These are phyloP conservation scores for Nudaria mundana DNA, from an alignment of 2,888 invertebrate genomes.

Conservation along the genomic window DNA sequence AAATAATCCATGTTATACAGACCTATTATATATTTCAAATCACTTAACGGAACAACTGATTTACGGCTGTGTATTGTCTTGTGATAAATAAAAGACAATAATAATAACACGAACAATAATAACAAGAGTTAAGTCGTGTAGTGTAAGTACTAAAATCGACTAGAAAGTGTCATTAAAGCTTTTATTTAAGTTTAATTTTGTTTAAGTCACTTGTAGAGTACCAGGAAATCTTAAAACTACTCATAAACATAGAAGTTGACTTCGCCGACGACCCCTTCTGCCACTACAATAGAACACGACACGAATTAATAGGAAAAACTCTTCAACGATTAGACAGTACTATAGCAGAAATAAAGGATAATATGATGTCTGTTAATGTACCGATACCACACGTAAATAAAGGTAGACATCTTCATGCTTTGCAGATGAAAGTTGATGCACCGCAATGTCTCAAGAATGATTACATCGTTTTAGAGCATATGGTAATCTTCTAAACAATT, in stretches of 20 bases:
- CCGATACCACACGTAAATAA: conserved; percentile 56
- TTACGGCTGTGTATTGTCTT: conserved; percentile 24
- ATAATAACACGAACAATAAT: conserved; percentile 17
- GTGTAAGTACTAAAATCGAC: conserved; percentile 23
- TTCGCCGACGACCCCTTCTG: conserved; percentile 67
- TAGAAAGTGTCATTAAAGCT: conserved; percentile 28
- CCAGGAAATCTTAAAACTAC: conserved; percentile 59
- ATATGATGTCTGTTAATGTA: conserved; percentile 60
- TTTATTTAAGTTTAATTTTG: conserved; percentile 40
- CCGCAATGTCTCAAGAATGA: conserved; percentile 82
- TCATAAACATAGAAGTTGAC: conserved; percentile 56
- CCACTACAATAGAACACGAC: conserved; percentile 61
- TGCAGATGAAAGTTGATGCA: conserved; percentile 67
- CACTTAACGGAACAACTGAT: conserved; percentile 13
- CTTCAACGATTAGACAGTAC: conserved; percentile 77
- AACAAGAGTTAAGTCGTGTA: conserved; percentile 20
- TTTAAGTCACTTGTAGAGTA: conserved; percentile 71
- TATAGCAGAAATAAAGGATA: conserved; percentile 75
- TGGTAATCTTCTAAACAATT: conserved; percentile 81
- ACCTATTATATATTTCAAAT: conserved; percentile 29
- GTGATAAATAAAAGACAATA: conserved; percentile 27
- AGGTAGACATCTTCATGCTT: conserved; percentile 57
- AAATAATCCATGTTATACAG: conserved; percentile 22
- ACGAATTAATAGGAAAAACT: conserved; percentile 63
- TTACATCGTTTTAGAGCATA: conserved; percentile 82